A percentile compares a stretch with the other conserved stretches of the same genome.
These are phyloP conservation scores for Prosapia bicincta DNA, from an alignment of 2,888 invertebrate genomes.

Conservation along the genomic window DNA sequence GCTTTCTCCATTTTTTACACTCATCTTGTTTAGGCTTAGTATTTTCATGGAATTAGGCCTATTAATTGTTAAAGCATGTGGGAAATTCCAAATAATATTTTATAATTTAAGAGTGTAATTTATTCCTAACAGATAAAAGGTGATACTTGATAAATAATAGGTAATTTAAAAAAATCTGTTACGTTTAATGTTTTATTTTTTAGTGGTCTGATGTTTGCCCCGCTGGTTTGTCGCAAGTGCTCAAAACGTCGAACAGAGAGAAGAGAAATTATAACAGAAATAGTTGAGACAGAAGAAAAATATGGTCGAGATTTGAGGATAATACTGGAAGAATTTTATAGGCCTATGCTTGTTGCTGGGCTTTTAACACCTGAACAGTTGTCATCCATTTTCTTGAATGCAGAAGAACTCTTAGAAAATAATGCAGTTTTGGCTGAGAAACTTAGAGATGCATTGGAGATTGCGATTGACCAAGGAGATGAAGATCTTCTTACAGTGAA, in stretches of 20 bases:
- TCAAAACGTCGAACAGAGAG: constrained; percentile 83
- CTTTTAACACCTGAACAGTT: constrained; percentile 68
- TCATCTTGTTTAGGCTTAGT: too few relatives aligned
- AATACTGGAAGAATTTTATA: constrained; percentile 88
- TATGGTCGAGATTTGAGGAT: constrained; percentile 91
- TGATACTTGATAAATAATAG: too few relatives aligned
- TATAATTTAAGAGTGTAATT: too few relatives aligned
- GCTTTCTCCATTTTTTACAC: too few relatives aligned
- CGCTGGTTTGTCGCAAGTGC: constrained; percentile 83
- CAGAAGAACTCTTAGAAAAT: constrained; percentile 86
- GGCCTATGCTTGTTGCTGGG: constrained; percentile 91
- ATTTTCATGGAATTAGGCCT: too few relatives aligned
- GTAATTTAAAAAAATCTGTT: too few relatives aligned
- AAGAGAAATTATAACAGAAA: constrained; percentile 92
- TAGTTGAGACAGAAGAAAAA: constrained; percentile 94
- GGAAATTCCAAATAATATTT: too few relatives aligned
- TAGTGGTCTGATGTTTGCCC: constrained; percentile 67
- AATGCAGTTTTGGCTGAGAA: constrained; percentile 82
- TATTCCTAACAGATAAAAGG: too few relatives aligned
- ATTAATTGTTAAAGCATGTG: too few relatives aligned
- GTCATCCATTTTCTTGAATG: constrained; percentile 88
- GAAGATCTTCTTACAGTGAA: constrained; percentile 82
- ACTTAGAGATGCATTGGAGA: constrained; percentile 81
- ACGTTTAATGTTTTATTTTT: constrained; percentile 36
- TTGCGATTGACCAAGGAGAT: constrained; percentile 59